Percentiles rank a stretch among this genome's conserved stretches.
Evolutionary conservation across 1,140 invertebrate genomes (phyloP).

Genomic region (Caenorhabditis tropicalis): DNA sequence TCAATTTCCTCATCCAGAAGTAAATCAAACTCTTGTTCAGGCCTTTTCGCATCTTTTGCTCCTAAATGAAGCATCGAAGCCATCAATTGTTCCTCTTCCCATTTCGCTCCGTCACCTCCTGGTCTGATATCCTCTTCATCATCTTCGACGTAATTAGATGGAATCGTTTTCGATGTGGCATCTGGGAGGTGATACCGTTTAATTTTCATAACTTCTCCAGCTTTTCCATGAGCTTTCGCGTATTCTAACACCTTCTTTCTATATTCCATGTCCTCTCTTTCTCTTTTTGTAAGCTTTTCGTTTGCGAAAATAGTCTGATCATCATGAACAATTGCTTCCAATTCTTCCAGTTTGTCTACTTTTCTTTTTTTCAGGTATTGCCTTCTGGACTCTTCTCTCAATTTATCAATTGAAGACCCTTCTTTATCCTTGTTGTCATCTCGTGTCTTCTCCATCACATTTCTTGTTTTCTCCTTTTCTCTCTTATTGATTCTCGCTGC

Average conservation of each 20-base stretch:
- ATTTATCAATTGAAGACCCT: slow-evolving; percentile 82
- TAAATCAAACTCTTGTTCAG: slow-evolving; percentile 86
- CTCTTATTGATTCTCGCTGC: slow-evolving; percentile 84
- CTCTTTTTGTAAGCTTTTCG: slow-evolving; percentile 84
- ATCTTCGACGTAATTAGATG: slow-evolving; percentile 80
- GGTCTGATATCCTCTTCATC: slow-evolving; percentile 84
- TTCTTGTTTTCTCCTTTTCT: slow-evolving; percentile 84
- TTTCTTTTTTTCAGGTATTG: slow-evolving; percentile 94
- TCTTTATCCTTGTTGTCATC: slow-evolving; percentile 78
- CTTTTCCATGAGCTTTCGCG: slow-evolving; percentile 93
- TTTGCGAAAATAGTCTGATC: slow-evolving; percentile 94
- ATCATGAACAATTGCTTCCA: slow-evolving; percentile 92
- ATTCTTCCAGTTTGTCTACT: slow-evolving; percentile 91
- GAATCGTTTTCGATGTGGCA: slow-evolving; percentile 57
- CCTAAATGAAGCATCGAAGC: slow-evolving; percentile 92
- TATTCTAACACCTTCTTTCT: slow-evolving; percentile 89
- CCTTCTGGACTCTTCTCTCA: slow-evolving; percentile 87
- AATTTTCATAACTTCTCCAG: slow-evolving; percentile 86
- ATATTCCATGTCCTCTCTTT: slow-evolving; percentile 84
- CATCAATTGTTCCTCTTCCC: slow-evolving; percentile 96
- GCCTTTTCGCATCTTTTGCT: slow-evolving; percentile 81
- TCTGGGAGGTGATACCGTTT: slow-evolving; percentile 75
- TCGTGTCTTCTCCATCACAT: slow-evolving; percentile 47
- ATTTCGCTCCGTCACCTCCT: slow-evolving; percentile 88
- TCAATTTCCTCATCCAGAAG: slow-evolving; percentile 91